Evolutionary conservation across 2,113 vertebrate genomes (phyloP).

Genomic region (Eptesicus fuscus): DNA sequence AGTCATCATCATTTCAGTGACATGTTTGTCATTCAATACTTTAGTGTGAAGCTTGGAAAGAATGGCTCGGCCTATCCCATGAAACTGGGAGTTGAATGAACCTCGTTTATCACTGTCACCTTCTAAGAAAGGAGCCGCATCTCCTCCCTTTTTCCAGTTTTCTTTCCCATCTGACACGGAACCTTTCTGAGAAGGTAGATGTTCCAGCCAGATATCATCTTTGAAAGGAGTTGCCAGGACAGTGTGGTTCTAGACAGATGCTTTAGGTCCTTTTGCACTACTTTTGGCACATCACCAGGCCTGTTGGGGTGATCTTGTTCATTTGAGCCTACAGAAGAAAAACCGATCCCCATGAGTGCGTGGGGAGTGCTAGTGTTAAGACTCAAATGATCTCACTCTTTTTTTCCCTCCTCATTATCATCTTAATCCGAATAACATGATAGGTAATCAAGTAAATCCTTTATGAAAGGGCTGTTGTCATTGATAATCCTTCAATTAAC

Average conservation of each 20-base stretch:
- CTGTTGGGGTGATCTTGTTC: neutral
- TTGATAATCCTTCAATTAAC: neutral
- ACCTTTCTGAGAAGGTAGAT: neutral
- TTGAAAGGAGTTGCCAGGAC: neutral
- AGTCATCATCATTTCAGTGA: neutral
- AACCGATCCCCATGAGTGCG: neutral
- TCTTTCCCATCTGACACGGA: neutral
- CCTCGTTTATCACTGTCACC: neutral
- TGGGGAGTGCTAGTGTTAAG: neutral
- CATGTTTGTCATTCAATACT: neutral
- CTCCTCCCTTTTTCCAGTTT: neutral
- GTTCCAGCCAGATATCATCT: neutral
- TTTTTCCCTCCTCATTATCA: neutral
- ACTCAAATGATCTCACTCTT: neutral
- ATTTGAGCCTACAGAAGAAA: neutral
- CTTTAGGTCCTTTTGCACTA: neutral
- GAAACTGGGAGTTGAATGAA: neutral
- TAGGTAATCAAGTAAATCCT: slow-evolving; percentile 45
- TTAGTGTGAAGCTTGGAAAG: neutral
- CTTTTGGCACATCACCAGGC: neutral
- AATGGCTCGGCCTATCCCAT: neutral
- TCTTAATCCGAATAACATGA: neutral
- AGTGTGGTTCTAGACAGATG: neutral
- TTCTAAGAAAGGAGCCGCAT: neutral
- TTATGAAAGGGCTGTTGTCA: neutral